These are phyloP conservation scores for Brachycybe producta DNA, from an alignment of 2,888 invertebrate genomes.

Conservation along the genomic window DNA sequence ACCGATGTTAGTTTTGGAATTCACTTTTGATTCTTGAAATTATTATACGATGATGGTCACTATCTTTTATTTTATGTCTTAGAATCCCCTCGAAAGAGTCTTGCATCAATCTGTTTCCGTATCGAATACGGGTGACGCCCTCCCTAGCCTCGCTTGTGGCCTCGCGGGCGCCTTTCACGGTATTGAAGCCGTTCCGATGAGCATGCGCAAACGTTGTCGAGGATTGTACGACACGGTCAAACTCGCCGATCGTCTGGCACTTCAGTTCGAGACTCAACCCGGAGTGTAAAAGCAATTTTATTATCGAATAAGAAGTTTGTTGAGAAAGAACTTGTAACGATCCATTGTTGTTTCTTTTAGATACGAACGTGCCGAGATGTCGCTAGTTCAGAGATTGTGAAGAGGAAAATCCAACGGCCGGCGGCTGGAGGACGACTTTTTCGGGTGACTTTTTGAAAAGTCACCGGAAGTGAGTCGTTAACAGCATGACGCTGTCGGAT, in stretches of 20 bases:
- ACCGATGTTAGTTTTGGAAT: constrained; percentile 4
- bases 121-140: constrained; percentile 12
- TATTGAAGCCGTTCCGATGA: constrained; percentile 17
- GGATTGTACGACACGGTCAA: constrained; percentile 18
- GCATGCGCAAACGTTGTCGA: constrained; percentile 17
- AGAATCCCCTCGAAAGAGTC: constrained; percentile 12
- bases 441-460: no score
- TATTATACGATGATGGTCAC: neutral
- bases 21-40: no score
- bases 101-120: neutral
- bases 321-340: no score
- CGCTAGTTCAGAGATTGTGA: no score
- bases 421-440: no score
- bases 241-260: constrained; percentile 16
- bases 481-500: no score
- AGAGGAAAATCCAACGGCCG: no score
- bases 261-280: constrained; percentile 7
- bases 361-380: no score
- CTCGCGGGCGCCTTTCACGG: constrained; percentile 16
- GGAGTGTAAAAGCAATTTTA: no score
- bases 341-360: no score
- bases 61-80: neutral
- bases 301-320: no score
- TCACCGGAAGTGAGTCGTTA: no score
- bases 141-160: constrained; percentile 15